Base-by-base conservation (phyloP, 2,888 invertebrate genomes). In the Myopa testacea region DNA sequence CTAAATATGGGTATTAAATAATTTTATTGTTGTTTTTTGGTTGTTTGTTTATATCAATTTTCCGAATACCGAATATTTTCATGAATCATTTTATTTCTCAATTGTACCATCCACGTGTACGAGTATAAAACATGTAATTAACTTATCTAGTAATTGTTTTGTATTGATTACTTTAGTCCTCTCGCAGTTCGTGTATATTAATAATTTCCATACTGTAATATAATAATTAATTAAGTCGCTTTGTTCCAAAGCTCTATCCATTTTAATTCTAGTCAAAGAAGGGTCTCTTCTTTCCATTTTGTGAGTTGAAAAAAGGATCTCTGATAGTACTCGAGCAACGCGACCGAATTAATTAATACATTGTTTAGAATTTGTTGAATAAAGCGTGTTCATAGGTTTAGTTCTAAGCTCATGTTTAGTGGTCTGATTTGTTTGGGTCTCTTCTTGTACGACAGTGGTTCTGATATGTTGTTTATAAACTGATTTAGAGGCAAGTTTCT, bases 81-180 rank as follows among this genome's bases (percentile, higher is more conserved):
- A 45, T n/a, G 45, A 8, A 45, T 45, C 45, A 45, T 45, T 45
- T 45, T 6, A 45, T 45, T 45, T 45, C 45, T 45, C 45, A 6
- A 6, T 45, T 45, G 26, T 26, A 26, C 26, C 26, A 65, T 78
- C 74, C 78, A 79, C 80, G 74, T 79, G 78, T 78, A 80, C 79
- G 76, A 75, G 78, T 68, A 68, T 68, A 68, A 68, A 68, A 12
- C 52, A 45, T 62, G 10, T 40, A 34, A 58, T 45, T 40, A 3
- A 26, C 37, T 62, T 38, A 65, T 26, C 3, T 37, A 34, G 3
- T n/a, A 26, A 63, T 16, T 55, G 45, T 45, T 45, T 45, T 45
- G 45, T 45, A 45, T 45, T 45, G 45, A 45, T 6, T 40, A 40
- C 40, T 40, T 40, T 8, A 40, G 8, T 45, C 45, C 3, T 45